A percentile compares a stretch with the other conserved stretches of the same genome.
phyloP scores from a whole-genome alignment of 2,797 vertebrate genomes.

The Acanthornis magna region DNA sequence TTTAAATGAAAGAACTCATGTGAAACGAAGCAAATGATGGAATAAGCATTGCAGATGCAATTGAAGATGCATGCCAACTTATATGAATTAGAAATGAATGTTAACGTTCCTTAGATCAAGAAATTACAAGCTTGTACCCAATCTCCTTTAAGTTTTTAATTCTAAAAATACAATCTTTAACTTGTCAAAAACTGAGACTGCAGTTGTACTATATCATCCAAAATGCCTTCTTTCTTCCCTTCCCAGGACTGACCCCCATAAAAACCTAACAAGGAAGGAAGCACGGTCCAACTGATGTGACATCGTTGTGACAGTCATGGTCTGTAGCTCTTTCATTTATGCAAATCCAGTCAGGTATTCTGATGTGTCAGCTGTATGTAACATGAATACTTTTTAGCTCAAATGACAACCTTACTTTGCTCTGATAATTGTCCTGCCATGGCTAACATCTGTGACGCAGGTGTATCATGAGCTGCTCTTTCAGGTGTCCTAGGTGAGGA shows the following conservation, averaged over 20 bases:
- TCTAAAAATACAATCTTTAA: background rate
- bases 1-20: slow-evolving; percentile 61
- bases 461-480: background rate
- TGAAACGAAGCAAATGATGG: slow-evolving; percentile 37
- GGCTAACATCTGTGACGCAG: background rate
- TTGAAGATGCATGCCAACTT: slow-evolving; percentile 23
- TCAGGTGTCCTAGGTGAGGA: background rate
- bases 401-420: background rate
- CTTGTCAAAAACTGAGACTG: background rate
- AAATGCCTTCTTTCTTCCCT: background rate
- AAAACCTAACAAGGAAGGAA: background rate
- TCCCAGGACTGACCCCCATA: background rate
- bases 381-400: background rate
- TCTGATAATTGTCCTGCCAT: background rate
- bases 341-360: slow-evolving; percentile 34
- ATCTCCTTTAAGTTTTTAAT: background rate
- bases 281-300: background rate
- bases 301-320: slow-evolving; percentile 19
- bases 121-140: background rate
- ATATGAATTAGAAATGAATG: slow-evolving; percentile 36
- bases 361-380: slow-evolving; percentile 34
- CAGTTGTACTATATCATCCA: background rate
- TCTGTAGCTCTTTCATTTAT: slow-evolving; percentile 32
- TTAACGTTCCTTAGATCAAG: slow-evolving; percentile 30
- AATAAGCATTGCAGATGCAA: slow-evolving; percentile 38